Evolutionary conservation across 2,888 invertebrate species (phyloP), one percentile per base, ranked within the genome.

Genomic region (Actias luna): DNA sequence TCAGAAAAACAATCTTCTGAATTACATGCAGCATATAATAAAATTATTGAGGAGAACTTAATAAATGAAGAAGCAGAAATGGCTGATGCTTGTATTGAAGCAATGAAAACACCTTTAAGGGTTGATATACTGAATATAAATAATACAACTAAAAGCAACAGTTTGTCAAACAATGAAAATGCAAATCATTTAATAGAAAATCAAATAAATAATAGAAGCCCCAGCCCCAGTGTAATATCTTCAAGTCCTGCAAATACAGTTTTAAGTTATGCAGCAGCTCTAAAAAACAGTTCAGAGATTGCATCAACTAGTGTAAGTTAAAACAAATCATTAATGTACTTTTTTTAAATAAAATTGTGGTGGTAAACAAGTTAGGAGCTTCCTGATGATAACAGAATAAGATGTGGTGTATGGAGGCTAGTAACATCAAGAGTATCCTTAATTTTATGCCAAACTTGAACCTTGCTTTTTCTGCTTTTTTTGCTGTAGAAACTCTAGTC

Each of bases 1-100:
- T 80, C 88, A 63, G 90, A 92, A 25, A 89, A 87, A 64, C 90
- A 91, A 62, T 75, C 83, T 7, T 67, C 78, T 35, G 89, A 90
- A 42, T 75, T 92, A 46, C 79, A 88, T 61, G 65, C 68, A 16
- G 74, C 83, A 42, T 85, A 85, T 63, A 81, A 85, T 39, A 85
- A 79, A 68, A 77, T 86, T 60, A 62, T 82, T 60, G 81, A 85
- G 61, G 84, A 86, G 33, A 89, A 85, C 67, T 75, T 77, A 60
- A 73, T 80, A 36, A 83, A 84, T 62, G 78, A 81, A 64, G 85
- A 92, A 70, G 67, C 78, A 42, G 91, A 90, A 75, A 89, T 92
- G 87, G 88, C 87, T 1, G 74, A 86, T 68, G 91, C 87, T 14
- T 92, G 92, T 71, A 77, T 88, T 25, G 83, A 85, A 67, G 91